Evolutionary conservation across 2,888 invertebrate species (phyloP), one percentile per base, ranked within the genome.

Genomic region (Pristionchus maxplancki): DNA sequence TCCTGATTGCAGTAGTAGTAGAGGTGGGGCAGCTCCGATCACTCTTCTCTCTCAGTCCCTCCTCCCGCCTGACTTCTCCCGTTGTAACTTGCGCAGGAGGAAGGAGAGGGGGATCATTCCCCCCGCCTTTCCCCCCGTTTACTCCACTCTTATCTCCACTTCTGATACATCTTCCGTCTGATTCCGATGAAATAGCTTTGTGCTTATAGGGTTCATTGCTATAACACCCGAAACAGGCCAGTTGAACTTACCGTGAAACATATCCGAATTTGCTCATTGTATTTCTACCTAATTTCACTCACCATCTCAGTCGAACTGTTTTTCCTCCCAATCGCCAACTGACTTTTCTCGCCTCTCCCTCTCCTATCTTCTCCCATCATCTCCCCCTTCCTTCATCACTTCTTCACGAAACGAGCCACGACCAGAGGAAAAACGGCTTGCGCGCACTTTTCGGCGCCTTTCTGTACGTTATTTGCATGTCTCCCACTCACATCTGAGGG

Each of bases 1-100:
- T 81, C 78, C n/a, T 78, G 78, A 37, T 48, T 81, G 62, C 28
- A 64, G 62, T 64, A 71, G 37, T 71, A 71, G 71, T 71, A 71
- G 31, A 5, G 4, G 37, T n/a, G 4, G 17, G 24, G 71, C 20
- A 1, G 71, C 71, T 15, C 71, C 13, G 71, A 71, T 81, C 48
- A 44, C 20, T n/a, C 48, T 44, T 31, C 53, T 53, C 81, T 53
- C 78, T n/a, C 78, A 20, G 17, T 78, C 44, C 11, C n/a, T 78
- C 78, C 6, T 37, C 78, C 53, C 82, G 53, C 53, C 34, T 53
- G 50, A 34, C 53, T 44, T 17, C 44, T 78, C 53, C 34, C 53
- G 53, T 58, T 83, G 53, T 53, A 53, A 83, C 82, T 53, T 83
- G 82, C 82, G 82, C 82, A 53, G 82, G 28, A 53, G 53, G 71